Conservation (phyloP, 2,888 invertebrate genomes). For the Habrosyne pyritoides region DNA sequence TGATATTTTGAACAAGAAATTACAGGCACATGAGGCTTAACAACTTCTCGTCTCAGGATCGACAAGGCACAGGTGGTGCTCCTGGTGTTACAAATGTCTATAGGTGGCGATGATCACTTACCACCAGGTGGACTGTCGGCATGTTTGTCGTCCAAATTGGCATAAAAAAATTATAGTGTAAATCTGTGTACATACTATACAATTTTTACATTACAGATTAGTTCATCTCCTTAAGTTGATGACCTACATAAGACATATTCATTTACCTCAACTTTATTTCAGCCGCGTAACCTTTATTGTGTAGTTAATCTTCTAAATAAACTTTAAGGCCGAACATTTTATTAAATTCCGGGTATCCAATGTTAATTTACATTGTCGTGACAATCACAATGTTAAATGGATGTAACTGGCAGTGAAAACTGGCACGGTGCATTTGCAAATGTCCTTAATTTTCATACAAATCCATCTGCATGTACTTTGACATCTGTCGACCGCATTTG, state of each 20-base stretch:
- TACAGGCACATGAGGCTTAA: no score
- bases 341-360: not conserved
- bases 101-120: no score
- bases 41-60: no score
- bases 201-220: no score
- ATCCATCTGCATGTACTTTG: conserved; percentile 5
- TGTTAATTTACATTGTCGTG: not conserved
- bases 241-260: not conserved
- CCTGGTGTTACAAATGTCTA: no score
- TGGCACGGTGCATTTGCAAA: not conserved
- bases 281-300: not conserved
- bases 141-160: no score
- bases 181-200: no score
- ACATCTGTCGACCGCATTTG: not conserved
- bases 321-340: not conserved
- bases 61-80: no score
- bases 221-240: no score
- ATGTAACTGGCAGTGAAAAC: conserved; percentile 1
- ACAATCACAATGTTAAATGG: not conserved
- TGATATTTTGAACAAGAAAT: no score
- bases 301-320: not conserved
- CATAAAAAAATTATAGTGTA: no score
- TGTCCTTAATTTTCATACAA: conserved; percentile 8
- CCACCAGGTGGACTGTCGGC: no score
- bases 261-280: not conserved